A percentile compares a stretch with the other conserved stretches of the same genome.
Conservation (phyloP, 2,888 invertebrate genomes). For the Clanis bilineata region DNA sequence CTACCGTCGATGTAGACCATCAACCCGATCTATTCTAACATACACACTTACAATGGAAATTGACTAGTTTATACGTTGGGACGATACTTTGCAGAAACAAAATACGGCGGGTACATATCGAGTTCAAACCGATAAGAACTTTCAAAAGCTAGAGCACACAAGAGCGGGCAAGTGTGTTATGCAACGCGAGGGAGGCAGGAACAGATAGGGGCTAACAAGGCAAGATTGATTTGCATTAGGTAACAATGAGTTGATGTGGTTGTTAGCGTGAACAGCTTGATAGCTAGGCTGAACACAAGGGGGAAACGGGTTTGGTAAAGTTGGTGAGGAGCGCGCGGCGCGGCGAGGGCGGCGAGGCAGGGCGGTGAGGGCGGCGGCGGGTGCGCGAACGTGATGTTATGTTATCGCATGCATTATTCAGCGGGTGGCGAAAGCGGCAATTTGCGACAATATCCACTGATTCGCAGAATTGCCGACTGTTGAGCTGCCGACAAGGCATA, state of each 20-base stretch:
- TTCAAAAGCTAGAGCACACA: constrained; percentile 18
- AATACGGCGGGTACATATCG: not conserved
- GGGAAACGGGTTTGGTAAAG: constrained; percentile 49
- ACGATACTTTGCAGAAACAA: constrained; percentile 11
- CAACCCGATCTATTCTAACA: constrained; percentile 25
- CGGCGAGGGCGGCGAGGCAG: constrained; percentile 26
- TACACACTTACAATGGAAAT: not conserved
- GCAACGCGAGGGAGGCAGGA: not conserved
- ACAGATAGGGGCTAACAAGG: not conserved
- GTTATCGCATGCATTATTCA: constrained; percentile 81
- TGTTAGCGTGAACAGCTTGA: constrained; percentile 32
- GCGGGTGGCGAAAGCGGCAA: constrained; percentile 80
- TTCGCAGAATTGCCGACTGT: constrained; percentile 75
- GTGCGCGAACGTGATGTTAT: constrained; percentile 73
- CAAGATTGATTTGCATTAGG: constrained; percentile 44
- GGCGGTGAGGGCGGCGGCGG: constrained; percentile 42
- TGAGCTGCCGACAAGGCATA: constrained; percentile 72
- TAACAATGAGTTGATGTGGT: constrained; percentile 47
- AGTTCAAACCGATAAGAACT: constrained; percentile 13
- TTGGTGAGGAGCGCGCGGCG: constrained; percentile 38
- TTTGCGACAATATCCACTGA: constrained; percentile 81
- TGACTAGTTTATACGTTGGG: not conserved
- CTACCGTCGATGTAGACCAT: constrained; percentile 43
- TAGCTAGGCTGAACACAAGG: constrained; percentile 48
- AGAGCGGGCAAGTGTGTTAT: not conserved